phyloP scores from a whole-genome alignment of 64 coral and sea anemone genomes.

The Montipora capricornis region DNA sequence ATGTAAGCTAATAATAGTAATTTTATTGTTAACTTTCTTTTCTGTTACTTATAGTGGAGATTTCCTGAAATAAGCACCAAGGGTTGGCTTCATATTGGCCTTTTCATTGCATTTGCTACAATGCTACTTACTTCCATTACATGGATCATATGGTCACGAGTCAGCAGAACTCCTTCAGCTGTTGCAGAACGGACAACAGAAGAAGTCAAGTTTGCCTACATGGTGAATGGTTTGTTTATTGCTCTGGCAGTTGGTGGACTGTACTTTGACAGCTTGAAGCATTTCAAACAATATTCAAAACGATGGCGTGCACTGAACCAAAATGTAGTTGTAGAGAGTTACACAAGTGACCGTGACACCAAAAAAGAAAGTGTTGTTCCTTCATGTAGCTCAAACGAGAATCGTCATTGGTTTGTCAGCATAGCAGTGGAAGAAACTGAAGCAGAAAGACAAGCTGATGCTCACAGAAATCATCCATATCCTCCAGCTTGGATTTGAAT shows the following conservation, averaged over 20 bases:
- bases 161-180: constrained; percentile 84
- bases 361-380: not conserved
- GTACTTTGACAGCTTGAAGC: constrained; percentile 95
- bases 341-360: constrained; percentile 44
- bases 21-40: too few relatives aligned
- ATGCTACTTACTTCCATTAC: constrained; percentile 96
- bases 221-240: constrained; percentile 96
- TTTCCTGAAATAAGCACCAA: constrained; percentile 95
- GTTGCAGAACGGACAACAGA: constrained; percentile 84
- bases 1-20: too few relatives aligned
- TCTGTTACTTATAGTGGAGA: constrained; percentile 66
- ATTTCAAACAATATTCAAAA: constrained; percentile 88
- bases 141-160: constrained; percentile 98
- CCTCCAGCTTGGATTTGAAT: constrained; percentile 19
- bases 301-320: constrained; percentile 90
- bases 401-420: not conserved
- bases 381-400: not conserved
- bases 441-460: not conserved
- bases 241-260: constrained; percentile 88
- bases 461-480: not conserved
- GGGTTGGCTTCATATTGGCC: constrained; percentile 96
- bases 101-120: constrained; percentile 93
- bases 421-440: constrained; percentile 5
- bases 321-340: constrained; percentile 81
- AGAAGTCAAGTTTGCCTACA: constrained; percentile 95